Percentiles rank a stretch among this genome's conserved stretches.
Evolutionary conservation across 2,113 vertebrate species (phyloP).

Genomic region (Cromileptes altivelis): DNA sequence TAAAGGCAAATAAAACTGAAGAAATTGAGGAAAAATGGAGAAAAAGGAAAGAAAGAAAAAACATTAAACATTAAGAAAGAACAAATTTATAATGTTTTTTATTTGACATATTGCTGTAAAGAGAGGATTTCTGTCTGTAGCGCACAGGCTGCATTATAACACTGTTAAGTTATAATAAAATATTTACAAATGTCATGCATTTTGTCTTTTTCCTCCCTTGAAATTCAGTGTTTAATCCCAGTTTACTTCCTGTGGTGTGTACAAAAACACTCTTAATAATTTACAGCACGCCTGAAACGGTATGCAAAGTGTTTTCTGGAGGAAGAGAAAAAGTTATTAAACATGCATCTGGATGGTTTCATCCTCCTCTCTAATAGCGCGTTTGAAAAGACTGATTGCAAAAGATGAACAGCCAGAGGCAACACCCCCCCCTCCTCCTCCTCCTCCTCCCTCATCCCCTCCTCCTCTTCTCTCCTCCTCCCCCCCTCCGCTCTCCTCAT

Average conservation of each 20-base stretch:
- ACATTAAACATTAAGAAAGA: not conserved
- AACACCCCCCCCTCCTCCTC: not conserved
- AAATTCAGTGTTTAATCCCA: not conserved
- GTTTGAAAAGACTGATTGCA: conserved; percentile 37
- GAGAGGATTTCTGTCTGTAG: not conserved
- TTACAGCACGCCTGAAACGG: not conserved
- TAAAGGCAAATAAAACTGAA: not conserved
- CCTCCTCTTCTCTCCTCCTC: not conserved
- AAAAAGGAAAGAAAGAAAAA: not conserved
- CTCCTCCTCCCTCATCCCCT: not conserved
- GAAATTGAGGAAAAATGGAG: not conserved
- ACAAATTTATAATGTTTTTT: too few relatives aligned
- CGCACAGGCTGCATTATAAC: not conserved
- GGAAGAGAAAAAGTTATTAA: conserved; percentile 10
- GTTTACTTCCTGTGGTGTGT: not conserved
- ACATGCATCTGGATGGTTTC: conserved; percentile 25
- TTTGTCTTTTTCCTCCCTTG: too few relatives aligned
- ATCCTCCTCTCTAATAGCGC: conserved; percentile 1
- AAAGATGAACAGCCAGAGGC: conserved; percentile 61
- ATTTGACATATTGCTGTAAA: not conserved
- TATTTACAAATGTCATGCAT: not conserved
- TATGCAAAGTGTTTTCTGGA: not conserved
- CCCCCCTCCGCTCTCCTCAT: conserved; percentile 2
- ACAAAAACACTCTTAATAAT: not conserved
- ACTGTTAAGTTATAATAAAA: not conserved